Base-by-base conservation (phyloP, 1,140 invertebrate species). In the Oryzaephilus surinamensis region DNA sequence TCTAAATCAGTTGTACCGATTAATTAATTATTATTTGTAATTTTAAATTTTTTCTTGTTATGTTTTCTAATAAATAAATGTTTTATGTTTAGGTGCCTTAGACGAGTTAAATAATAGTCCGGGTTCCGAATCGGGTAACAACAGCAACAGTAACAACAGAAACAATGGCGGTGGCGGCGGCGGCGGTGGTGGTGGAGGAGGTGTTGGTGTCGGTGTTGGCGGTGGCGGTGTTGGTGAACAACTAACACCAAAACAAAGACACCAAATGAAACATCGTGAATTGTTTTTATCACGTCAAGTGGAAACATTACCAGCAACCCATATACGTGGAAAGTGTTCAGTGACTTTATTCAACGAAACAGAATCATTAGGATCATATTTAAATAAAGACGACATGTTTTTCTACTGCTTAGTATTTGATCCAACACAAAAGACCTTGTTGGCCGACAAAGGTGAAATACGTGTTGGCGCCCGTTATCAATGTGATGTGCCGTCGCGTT, bases 331-430 rank as follows among this genome's bases (percentile, higher is more conserved):
- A 58, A 99, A 99, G 74, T 99, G 96, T 72, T 85, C 85, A 45
- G 96, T 99, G 45, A 97, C 94, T 34, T 72, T 99, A 38, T 79
- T 98, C 61, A 98, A 97, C 70, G 95, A 98, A 74, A 97, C 93
- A 31, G 96, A 99, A 72, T 89, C 89, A 48, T 72, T 95, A 51
- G 71, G 84, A 52, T 93, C 89, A 62, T 99, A 99, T 73, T 74
- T 97, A 48, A 90, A 91, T 69, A 93, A 92, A 74, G 94, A 98
- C 76, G 94, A 99, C 67, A 86, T 88, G 60, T 99, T 99, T 76
- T 99, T 97, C 68, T 99, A 99, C 70, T 97, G 95, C 62, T 74
- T 99, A 63, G 96, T 99, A 45, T 99, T 97, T 69, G 97, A 99
- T 74, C 95, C 95, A 43, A 80, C 88, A 65, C 92, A 97, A 70